Evolutionary conservation across 2,797 vertebrate genomes (phyloP), one percentile per base, ranked within the genome.

Genomic region (Periparus ater): DNA sequence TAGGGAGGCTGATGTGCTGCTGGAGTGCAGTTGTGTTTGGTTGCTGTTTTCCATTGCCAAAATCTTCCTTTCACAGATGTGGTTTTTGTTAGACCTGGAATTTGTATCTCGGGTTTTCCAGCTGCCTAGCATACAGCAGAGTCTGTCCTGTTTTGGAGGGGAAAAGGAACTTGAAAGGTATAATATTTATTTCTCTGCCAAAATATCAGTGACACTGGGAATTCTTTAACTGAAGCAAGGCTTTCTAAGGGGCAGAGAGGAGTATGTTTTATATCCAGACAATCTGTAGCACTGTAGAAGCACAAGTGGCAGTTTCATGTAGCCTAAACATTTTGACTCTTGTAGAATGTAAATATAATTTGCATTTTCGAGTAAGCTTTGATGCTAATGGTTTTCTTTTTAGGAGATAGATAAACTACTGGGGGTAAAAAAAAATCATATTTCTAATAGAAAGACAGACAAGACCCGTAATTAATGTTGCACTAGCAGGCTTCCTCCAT

Each of bases 391-490:
- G n/a, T n/a, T 91, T 90, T 92, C 45, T 73, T 93, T 89, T 89
- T 84, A 77, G 80, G 61, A 82, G 67, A 87, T 19, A 70, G 61
- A 96, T 65, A 93, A 93, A 74, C 72, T 67, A 38, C 26, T 73
- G 60, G 40, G 36, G 29, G 7, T 57, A 30, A 62, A 68, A 73
- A 48, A 85, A 74, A 75, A 62, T 51, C 7, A 5, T 92, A 89
- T 95, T 94, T 93, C 88, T 95, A 97, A 95, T 90, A 71, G 91
- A 89, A 95, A 93, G 80, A 81, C 91, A 76, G 91, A 96, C 93
- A 96, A 92, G 83, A 67, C 95, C 80, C 89, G 6, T 96, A 96
- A 97, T 96, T 96, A 75, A 62, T 93, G 85, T 91, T 92, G 88
- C 74, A 68, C 85, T 96, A 91, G 61, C 44, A 61, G 62, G 65